Evolutionary conservation across 1,140 invertebrate species (phyloP).

Genomic region (Drosophila kepulauana): DNA sequence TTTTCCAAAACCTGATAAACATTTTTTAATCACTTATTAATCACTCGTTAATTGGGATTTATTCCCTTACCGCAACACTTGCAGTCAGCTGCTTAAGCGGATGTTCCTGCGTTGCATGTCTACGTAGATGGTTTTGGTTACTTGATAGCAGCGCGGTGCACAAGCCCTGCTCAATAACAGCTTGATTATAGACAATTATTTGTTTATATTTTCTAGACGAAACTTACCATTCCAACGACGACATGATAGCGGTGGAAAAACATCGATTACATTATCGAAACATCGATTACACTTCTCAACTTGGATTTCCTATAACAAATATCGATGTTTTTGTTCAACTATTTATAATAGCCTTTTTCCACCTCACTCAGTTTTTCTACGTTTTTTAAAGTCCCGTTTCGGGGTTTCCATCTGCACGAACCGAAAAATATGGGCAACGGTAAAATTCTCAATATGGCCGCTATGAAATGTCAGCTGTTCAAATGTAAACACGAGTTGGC

Average conservation of each 20-base stretch:
- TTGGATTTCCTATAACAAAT: too few relatives aligned
- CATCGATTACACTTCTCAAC: too few relatives aligned
- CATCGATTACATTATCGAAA: not conserved
- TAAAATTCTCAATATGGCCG: too few relatives aligned
- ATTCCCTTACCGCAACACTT: constrained; percentile 25
- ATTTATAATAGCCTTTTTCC: too few relatives aligned
- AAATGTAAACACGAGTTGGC: too few relatives aligned
- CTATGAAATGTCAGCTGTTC: too few relatives aligned
- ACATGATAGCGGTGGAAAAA: constrained; percentile 36
- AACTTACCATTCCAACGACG: constrained; percentile 69
- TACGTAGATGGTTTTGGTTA: constrained; percentile 54
- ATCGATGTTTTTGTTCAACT: too few relatives aligned
- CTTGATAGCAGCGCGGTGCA: constrained; percentile 67
- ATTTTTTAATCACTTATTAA: constrained; percentile 5
- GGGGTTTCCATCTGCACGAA: too few relatives aligned
- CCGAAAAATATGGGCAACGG: too few relatives aligned
- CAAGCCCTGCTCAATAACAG: constrained; percentile 53
- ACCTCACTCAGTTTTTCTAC: too few relatives aligned
- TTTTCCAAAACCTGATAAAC: constrained; percentile 55
- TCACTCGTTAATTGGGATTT: constrained; percentile 12
- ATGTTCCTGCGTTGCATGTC: constrained; percentile 58
- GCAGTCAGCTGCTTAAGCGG: constrained; percentile 64
- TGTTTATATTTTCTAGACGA: constrained; percentile 46
- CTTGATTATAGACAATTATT: constrained; percentile 43
- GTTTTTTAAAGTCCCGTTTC: too few relatives aligned